phyloP scores from a whole-genome alignment of 2,113 vertebrate species.

The Castor canadensis region DNA sequence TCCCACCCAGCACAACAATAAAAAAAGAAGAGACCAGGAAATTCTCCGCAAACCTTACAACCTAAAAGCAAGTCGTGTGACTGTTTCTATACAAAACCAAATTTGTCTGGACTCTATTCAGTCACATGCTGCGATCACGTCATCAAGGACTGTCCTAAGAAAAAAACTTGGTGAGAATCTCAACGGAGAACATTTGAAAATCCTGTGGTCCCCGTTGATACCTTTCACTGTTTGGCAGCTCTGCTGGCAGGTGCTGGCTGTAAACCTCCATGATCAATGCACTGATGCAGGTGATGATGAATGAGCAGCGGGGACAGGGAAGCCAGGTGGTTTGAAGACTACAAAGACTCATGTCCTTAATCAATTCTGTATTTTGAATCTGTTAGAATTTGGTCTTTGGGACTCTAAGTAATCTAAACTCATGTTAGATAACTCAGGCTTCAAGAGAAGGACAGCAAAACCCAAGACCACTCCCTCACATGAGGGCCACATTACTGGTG shows the following conservation, averaged over 20 bases:
- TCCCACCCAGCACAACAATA: no score
- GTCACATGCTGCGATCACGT: background rate
- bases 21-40: no score
- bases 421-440: background rate
- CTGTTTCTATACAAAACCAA: background rate
- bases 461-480: background rate
- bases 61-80: background rate
- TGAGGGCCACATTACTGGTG: background rate
- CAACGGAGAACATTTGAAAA: background rate
- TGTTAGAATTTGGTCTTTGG: background rate
- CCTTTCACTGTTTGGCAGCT: background rate
- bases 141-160: background rate
- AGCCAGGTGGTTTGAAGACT: background rate
- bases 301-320: background rate
- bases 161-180: background rate
- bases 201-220: no score
- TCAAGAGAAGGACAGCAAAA: background rate
- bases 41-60: constrained; percentile 32
- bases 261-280: background rate
- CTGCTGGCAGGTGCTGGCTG: background rate
- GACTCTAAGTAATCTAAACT: constrained; percentile 7
- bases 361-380: background rate
- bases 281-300: background rate
- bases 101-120: background rate
- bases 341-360: background rate